Conservation (phyloP, 2,113 vertebrate genomes). For the Zosterops borbonicus region DNA sequence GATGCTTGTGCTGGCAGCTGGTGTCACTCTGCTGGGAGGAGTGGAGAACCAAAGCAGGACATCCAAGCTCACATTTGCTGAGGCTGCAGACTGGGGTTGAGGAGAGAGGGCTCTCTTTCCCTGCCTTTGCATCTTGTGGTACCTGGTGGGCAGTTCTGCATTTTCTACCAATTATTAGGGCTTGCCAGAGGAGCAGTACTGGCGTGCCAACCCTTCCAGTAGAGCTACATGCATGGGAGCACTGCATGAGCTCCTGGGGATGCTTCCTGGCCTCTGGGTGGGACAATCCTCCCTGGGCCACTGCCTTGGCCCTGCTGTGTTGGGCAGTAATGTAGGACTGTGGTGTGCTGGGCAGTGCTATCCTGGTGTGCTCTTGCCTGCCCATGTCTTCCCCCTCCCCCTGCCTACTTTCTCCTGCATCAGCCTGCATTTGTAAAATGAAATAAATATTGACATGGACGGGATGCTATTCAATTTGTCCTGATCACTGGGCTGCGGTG, state of each 20-base stretch:
- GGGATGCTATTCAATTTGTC: constrained; percentile 85
- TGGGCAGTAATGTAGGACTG: not conserved
- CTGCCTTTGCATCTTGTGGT: not conserved
- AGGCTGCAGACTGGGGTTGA: not conserved
- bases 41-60: not conserved
- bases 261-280: not conserved
- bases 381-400: not conserved
- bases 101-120: not conserved
- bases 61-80: not conserved
- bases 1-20: not conserved
- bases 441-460: constrained; percentile 84
- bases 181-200: not conserved
- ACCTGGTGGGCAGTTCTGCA: not conserved
- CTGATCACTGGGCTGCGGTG: constrained; percentile 83
- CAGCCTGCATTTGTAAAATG: constrained; percentile 71
- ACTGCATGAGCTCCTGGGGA: not conserved
- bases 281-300: not conserved
- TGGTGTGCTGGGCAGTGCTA: not conserved
- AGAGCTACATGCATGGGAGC: not conserved
- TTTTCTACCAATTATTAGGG: not conserved
- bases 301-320: not conserved
- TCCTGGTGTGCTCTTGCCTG: not conserved
- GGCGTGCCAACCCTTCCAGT: not conserved
- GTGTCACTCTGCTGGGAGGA: not conserved
- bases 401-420: constrained; percentile 42